Conservation (phyloP, 2,797 vertebrate genomes). For the Chelon auratus region DNA sequence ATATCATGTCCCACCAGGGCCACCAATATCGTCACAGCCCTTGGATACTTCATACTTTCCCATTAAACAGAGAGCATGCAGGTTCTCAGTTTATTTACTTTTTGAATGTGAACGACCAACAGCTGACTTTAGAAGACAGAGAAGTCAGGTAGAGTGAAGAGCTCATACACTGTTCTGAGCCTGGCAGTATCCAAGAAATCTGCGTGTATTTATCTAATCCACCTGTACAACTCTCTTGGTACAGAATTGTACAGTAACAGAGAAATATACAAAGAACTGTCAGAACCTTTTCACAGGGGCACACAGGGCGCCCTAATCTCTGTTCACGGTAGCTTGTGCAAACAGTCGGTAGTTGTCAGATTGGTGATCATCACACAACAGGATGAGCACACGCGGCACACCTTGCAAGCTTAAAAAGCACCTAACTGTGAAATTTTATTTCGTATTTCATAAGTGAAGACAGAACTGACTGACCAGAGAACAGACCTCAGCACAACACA, state of each 20-base stretch:
- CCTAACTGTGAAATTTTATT: neutral
- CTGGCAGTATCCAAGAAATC: conserved; percentile 10
- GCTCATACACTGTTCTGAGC: conserved; percentile 13
- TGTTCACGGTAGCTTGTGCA: neutral
- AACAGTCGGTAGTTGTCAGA: conserved; percentile 11
- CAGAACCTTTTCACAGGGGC: conserved; percentile 13
- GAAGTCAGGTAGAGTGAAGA: conserved; percentile 11
- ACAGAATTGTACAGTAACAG: neutral
- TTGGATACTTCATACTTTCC: conserved; percentile 49
- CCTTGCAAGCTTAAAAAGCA: conserved; percentile 10
- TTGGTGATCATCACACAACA: neutral
- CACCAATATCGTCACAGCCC: conserved; percentile 42
- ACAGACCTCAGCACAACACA: neutral
- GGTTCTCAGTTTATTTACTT: conserved; percentile 36
- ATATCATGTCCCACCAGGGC: conserved; percentile 44
- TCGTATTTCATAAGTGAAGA: neutral
- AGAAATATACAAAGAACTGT: neutral
- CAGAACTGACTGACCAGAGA: neutral
- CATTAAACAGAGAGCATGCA: conserved; percentile 56
- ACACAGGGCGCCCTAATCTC: neutral
- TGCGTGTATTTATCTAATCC: conserved; percentile 12
- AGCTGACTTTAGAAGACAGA: conserved; percentile 22
- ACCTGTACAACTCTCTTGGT: conserved; percentile 5
- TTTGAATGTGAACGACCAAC: conserved; percentile 42
- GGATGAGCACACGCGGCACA: neutral